Percentiles rank a stretch among this genome's conserved stretches.
phyloP scores from a whole-genome alignment of 1,140 invertebrate genomes.

The Drosophila littoralis region DNA sequence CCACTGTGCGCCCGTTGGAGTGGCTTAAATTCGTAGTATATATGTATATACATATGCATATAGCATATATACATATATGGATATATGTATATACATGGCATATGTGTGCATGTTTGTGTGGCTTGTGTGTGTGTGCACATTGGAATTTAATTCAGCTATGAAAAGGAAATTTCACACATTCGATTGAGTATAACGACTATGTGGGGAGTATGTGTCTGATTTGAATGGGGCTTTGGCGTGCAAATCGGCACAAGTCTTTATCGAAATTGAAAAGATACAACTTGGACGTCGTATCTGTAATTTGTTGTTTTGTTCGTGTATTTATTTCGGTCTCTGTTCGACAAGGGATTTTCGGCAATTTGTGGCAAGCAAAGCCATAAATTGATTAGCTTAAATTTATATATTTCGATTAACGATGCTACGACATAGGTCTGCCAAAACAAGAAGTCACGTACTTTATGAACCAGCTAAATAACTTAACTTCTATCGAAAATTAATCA shows the following conservation, averaged over 20 bases:
- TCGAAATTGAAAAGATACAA: constrained; percentile 59
- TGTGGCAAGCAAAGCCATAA: constrained; percentile 62
- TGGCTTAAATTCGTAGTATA: constrained; percentile 29
- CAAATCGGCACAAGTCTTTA: constrained; percentile 39
- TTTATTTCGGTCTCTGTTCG: constrained; percentile 1
- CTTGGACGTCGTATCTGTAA: constrained; percentile 16
- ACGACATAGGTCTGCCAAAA: too few species aligned
- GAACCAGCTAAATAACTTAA: constrained; percentile 34
- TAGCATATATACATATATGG: background rate
- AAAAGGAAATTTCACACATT: constrained; percentile 65
- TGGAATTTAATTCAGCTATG: constrained; percentile 74
- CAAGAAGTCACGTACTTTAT: constrained; percentile 46
- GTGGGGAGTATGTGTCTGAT: constrained; percentile 25
- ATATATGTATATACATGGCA: background rate
- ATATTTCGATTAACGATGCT: constrained; percentile 47
- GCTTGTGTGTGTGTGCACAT: constrained; percentile 27
- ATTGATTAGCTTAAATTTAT: constrained; percentile 70
- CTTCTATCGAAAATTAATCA: constrained; percentile 55
- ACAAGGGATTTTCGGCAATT: constrained; percentile 50
- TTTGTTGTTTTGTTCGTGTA: constrained; percentile 37
- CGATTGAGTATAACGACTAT: constrained; percentile 44
- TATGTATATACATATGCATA: constrained; percentile 9
- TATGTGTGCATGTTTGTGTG: background rate
- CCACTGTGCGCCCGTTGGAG: constrained; percentile 40
- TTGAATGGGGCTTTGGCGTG: constrained; percentile 42